phyloP scores from a whole-genome alignment of 2,797 vertebrate genomes.

The Muscicapa comitata region DNA sequence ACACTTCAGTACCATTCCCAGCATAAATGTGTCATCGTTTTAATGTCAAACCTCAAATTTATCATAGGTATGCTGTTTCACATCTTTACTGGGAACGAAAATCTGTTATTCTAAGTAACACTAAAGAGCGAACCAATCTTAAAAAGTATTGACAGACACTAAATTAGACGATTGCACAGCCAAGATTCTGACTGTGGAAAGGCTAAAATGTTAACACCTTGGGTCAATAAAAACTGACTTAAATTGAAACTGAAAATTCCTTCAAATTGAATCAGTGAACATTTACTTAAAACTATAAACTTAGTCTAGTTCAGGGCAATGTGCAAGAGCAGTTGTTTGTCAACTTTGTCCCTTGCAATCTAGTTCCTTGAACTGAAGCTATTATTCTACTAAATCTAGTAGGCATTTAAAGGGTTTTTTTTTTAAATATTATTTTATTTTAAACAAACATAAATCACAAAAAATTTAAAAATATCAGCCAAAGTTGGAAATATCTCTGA shows the following conservation, averaged over 20 bases:
- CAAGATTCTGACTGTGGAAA: not conserved
- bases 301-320: not conserved
- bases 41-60: not conserved
- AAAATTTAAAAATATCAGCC: rapidly evolving
- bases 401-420: rapidly evolving
- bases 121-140: not conserved
- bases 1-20: not conserved
- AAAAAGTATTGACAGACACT: not conserved
- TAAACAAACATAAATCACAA: not conserved
- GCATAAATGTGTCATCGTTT: not conserved
- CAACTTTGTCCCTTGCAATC: not conserved
- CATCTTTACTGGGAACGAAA: not conserved
- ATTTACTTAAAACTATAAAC: not conserved
- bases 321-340: not conserved
- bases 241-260: not conserved
- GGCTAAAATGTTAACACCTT: not conserved
- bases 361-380: not conserved
- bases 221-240: not conserved
- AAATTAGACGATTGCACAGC: not conserved
- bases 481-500: not conserved
- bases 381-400: not conserved
- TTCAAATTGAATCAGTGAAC: not conserved
- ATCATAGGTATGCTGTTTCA: not conserved
- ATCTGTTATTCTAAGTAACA: not conserved
- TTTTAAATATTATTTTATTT: not conserved